These are phyloP conservation scores for Chelonia mydas DNA, from an alignment of 2,797 vertebrate species.

Conservation along the genomic window DNA sequence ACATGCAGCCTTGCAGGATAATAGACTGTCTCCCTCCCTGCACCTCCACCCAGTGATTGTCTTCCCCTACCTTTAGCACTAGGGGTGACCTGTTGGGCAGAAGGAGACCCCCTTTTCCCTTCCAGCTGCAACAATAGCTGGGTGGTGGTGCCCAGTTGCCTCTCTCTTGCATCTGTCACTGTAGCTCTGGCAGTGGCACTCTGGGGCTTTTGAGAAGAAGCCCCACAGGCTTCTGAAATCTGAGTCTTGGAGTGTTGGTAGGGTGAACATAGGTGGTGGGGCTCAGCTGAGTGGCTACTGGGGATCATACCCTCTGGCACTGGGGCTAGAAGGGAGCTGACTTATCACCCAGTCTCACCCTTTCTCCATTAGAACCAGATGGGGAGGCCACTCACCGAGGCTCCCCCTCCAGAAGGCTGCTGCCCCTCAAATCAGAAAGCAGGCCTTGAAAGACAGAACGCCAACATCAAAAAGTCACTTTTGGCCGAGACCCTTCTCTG, in stretches of 20 bases:
- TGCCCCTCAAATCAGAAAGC: background rate
- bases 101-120: background rate
- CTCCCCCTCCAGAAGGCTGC: background rate
- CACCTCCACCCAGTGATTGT: fast-evolving
- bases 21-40: background rate
- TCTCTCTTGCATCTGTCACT: background rate
- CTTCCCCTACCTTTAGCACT: background rate
- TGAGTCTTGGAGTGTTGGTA: fast-evolving
- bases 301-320: background rate
- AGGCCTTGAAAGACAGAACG: conserved; percentile 37
- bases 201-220: background rate
- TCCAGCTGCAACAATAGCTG: background rate
- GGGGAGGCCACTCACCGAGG: background rate
- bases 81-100: background rate
- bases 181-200: background rate
- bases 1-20: background rate
- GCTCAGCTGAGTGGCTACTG: background rate
- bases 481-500: background rate
- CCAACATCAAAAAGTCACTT: conserved; percentile 33
- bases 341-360: background rate
- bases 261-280: background rate
- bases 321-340: fast-evolving
- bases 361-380: conserved; percentile 26
- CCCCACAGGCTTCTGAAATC: background rate
- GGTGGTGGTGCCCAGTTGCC: background rate